phyloP scores from a whole-genome alignment of 2,888 invertebrate genomes.

The Drosophila colorata region DNA sequence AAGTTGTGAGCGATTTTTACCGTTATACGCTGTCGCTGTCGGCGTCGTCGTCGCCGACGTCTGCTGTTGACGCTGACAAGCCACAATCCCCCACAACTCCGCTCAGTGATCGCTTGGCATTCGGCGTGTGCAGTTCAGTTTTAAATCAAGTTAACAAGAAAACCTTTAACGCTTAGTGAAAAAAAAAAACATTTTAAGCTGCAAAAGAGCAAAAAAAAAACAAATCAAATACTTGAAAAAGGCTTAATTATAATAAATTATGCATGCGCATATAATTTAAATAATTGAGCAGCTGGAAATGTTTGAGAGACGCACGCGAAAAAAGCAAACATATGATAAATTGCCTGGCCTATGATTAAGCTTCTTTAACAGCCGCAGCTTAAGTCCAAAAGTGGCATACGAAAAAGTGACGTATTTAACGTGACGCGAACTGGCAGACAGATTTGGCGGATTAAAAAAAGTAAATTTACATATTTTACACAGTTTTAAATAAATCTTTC shows the following conservation, averaged over 20 bases:
- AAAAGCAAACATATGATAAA: slow-evolving; percentile 25
- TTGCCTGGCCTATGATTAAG: slow-evolving; percentile 27
- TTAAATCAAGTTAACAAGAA: neutral
- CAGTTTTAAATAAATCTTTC: slow-evolving; percentile 8
- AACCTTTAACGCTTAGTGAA: neutral
- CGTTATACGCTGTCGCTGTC: slow-evolving; percentile 24
- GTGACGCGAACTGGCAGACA: slow-evolving; percentile 7
- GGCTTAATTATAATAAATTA: slow-evolving; percentile 10
- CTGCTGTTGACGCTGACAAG: slow-evolving; percentile 14
- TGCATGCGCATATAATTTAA: slow-evolving; percentile 7
- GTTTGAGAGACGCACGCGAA: neutral
- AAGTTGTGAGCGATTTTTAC: slow-evolving; percentile 51
- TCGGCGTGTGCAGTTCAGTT: slow-evolving; percentile 62
- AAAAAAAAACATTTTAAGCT: slow-evolving; percentile 4
- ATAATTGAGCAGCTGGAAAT: slow-evolving; percentile 25
- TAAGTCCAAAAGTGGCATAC: slow-evolving; percentile 15
- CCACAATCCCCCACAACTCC: slow-evolving; percentile 18
- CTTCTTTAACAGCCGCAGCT: slow-evolving; percentile 10
- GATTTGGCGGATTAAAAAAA: slow-evolving; percentile 6
- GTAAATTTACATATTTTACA: slow-evolving; percentile 13
- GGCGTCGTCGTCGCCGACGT: slow-evolving; percentile 3
- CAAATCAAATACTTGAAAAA: slow-evolving; percentile 1
- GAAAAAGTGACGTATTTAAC: slow-evolving; percentile 34
- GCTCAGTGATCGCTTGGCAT: slow-evolving; percentile 68
- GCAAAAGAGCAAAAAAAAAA: slow-evolving; percentile 23